These are phyloP conservation scores for Pipa parva DNA, from an alignment of 2,113 vertebrate genomes.

Conservation along the genomic window DNA sequence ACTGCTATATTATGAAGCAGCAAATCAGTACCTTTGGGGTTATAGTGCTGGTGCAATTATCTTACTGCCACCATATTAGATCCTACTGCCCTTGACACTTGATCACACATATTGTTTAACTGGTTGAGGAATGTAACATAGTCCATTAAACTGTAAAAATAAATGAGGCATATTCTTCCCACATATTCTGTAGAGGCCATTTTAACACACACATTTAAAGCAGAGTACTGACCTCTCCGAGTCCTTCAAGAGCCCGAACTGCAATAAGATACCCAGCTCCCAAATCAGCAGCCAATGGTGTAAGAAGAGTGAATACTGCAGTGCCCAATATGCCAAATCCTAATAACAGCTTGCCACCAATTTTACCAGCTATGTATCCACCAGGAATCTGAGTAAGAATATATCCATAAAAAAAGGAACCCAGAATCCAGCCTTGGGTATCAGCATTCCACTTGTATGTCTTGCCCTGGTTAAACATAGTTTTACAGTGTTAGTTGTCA, in stretches of 20 bases:
- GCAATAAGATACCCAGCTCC: constrained; percentile 81
- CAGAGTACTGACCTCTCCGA: constrained; percentile 80
- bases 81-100: too few relatives aligned
- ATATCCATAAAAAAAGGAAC: constrained; percentile 97
- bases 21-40: too few relatives aligned
- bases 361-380: constrained; percentile 82
- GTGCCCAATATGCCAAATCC: constrained; percentile 84
- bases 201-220: too few relatives aligned
- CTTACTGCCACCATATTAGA: too few relatives aligned
- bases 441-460: constrained; percentile 85
- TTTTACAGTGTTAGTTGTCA: not conserved
- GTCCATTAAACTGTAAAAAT: too few relatives aligned
- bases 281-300: constrained; percentile 80
- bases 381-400: constrained; percentile 93
- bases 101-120: too few relatives aligned
- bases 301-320: constrained; percentile 82
- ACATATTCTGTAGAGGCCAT: too few relatives aligned
- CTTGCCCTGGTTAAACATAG: constrained; percentile 64
- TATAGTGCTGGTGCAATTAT: too few relatives aligned
- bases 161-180: too few relatives aligned
- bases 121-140: too few relatives aligned
- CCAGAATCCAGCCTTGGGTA: constrained; percentile 95
- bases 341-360: constrained; percentile 82
- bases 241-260: constrained; percentile 82
- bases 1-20: too few relatives aligned